phyloP scores from a whole-genome alignment of 53 echinoderm and acorn worm genomes.

The Holothuria scabra region DNA sequence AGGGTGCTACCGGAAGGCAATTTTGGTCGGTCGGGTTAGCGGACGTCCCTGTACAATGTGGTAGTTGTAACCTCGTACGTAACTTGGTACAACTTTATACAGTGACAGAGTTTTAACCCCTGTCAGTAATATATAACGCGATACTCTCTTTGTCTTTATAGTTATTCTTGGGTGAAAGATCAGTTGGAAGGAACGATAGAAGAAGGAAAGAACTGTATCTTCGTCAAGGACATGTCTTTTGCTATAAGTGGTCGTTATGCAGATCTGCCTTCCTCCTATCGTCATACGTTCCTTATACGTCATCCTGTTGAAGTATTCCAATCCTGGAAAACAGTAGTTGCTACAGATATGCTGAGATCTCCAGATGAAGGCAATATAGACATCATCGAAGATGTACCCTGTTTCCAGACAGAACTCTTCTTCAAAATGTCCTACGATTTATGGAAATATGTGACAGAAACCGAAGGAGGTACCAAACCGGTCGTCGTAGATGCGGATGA shows the following conservation, averaged over 20 bases:
- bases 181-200: neutral
- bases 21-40: too few species aligned
- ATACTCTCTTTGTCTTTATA: neutral
- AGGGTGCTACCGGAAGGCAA: too few species aligned
- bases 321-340: conserved; percentile 19
- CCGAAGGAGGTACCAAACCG: neutral
- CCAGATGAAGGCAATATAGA: neutral
- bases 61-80: too few species aligned
- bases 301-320: conserved; percentile 11
- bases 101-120: too few species aligned
- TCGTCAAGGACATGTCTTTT: conserved; percentile 36
- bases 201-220: conserved; percentile 9
- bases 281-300: conserved; percentile 38
- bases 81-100: too few species aligned
- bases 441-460: conserved; percentile 11
- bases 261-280: neutral
- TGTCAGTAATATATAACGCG: too few species aligned
- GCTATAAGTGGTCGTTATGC: neutral
- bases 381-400: neutral
- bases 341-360: neutral
- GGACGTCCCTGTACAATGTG: too few species aligned
- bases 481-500: conserved; percentile 23
- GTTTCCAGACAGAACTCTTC: neutral
- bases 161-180: conserved; percentile 34
- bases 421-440: conserved; percentile 19